Evolutionary conservation across 1,140 invertebrate genomes (phyloP), one percentile per base, ranked within the genome.

Genomic region (Adelges cooleyi): DNA sequence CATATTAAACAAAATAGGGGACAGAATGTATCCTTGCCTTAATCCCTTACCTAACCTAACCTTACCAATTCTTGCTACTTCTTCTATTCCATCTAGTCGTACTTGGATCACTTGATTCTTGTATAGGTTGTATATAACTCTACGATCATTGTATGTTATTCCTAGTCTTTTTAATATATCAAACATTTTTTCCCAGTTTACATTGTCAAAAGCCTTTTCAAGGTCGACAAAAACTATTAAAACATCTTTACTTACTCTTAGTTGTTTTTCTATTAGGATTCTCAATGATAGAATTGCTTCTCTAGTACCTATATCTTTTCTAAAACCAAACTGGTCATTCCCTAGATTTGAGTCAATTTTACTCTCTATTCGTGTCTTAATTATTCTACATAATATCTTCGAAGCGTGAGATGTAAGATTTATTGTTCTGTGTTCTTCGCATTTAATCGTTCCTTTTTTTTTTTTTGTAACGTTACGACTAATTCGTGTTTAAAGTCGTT

Each of bases 401-500:
- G 50, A 33, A 13, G 48, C 23, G 18, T 67, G 66, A 36, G 29
- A 25, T 11, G n/a, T 54, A 17, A 59, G 22, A 20, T 29, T 54
- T 36, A 67, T 27, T n/a, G 33, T 49, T 65, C 46, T 29, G 22
- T 65, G 36, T 18, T 50, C 46, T 15, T 33, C 17, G 17, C 46
- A 67, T 15, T 56, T 36, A 20, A 46, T 29, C 13, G 46, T 29
- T 49, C 52, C 27, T 23, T 44, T 46, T 17, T 54, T n/a, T n/a
- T 54, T 56, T 67, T 67, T 27, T 52, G 52, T n/a, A 67, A 10
- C n/a, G 44, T 20, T 56, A 67, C 27, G 22, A 49, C 40, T 17
- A 52, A 48, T 27, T 27, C 65, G 17, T 50, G 66, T 18, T 56
- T 25, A 20, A 49, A 69, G 17, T 69, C 68, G 10, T 17, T 40